Evolutionary conservation across 2,888 invertebrate genomes (phyloP).

Genomic region (Brachyptera risi): DNA sequence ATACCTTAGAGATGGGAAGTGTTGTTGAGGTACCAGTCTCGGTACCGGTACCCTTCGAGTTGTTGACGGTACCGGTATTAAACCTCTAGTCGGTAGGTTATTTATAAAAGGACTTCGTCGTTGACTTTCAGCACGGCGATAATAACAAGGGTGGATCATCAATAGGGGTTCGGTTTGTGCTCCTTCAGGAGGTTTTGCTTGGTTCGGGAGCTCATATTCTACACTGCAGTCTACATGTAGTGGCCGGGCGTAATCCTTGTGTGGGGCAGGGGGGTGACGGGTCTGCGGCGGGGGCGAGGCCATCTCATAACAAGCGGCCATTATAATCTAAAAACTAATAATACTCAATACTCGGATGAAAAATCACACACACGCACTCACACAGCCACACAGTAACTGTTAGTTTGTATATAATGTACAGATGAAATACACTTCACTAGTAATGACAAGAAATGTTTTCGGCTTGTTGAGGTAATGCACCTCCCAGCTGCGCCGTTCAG

Average conservation of each 20-base stretch:
- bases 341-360: too few relatives aligned
- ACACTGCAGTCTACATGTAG: constrained; percentile 88
- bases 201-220: constrained; percentile 85
- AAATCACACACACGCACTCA: too few relatives aligned
- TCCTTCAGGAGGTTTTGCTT: constrained; percentile 81
- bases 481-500: too few relatives aligned
- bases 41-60: constrained; percentile 22
- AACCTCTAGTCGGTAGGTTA: constrained; percentile 52
- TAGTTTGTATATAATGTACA: too few relatives aligned
- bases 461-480: too few relatives aligned
- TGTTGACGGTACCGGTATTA: constrained; percentile 20
- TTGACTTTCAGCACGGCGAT: constrained; percentile 80
- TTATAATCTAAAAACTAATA: constrained; percentile 10
- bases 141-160: constrained; percentile 88
- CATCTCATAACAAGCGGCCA: constrained; percentile 46
- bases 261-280: constrained; percentile 42
- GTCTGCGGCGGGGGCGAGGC: constrained; percentile 41
- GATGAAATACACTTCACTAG: too few relatives aligned
- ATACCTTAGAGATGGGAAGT: constrained; percentile 18
- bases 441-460: too few relatives aligned
- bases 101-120: constrained; percentile 78
- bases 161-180: constrained; percentile 77
- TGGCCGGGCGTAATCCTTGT: constrained; percentile 81
- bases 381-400: too few relatives aligned
- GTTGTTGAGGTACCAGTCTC: constrained; percentile 24